These are phyloP conservation scores for Alitta virens DNA, from an alignment of 2,888 invertebrate species.

Conservation along the genomic window DNA sequence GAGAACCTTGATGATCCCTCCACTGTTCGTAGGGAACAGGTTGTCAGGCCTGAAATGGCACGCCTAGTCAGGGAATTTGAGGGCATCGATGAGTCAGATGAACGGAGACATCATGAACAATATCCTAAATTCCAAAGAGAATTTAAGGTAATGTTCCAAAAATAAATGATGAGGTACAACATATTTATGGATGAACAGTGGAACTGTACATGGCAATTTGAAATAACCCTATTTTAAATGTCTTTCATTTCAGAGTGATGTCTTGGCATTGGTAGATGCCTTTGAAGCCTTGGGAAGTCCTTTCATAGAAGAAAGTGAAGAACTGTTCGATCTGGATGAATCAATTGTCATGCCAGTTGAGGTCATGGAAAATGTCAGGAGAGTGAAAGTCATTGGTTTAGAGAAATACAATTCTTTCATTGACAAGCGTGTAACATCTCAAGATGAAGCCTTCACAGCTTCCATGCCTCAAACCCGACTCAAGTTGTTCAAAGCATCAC, in stretches of 20 bases:
- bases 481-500: constrained; percentile 7
- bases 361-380: constrained; percentile 15
- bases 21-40: constrained; percentile 17
- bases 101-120: constrained; percentile 20
- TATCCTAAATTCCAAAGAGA: constrained; percentile 15
- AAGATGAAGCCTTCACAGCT: constrained; percentile 2
- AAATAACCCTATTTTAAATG: background rate
- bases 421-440: background rate
- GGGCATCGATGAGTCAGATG: constrained; percentile 17
- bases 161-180: background rate
- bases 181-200: background rate
- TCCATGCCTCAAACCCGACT: background rate
- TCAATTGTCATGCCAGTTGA: constrained; percentile 18
- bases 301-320: constrained; percentile 20
- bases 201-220: background rate
- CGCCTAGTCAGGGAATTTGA: constrained; percentile 20
- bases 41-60: constrained; percentile 20
- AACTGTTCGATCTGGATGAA: constrained; percentile 18
- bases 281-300: constrained; percentile 20
- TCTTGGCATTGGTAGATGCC: constrained; percentile 15
- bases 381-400: background rate
- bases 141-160: constrained; percentile 18
- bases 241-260: constrained; percentile 13
- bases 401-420: background rate
- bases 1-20: constrained; percentile 18